These are phyloP conservation scores for Lepidochrysops patricia DNA, from an alignment of 2,888 invertebrate species.

Conservation along the genomic window DNA sequence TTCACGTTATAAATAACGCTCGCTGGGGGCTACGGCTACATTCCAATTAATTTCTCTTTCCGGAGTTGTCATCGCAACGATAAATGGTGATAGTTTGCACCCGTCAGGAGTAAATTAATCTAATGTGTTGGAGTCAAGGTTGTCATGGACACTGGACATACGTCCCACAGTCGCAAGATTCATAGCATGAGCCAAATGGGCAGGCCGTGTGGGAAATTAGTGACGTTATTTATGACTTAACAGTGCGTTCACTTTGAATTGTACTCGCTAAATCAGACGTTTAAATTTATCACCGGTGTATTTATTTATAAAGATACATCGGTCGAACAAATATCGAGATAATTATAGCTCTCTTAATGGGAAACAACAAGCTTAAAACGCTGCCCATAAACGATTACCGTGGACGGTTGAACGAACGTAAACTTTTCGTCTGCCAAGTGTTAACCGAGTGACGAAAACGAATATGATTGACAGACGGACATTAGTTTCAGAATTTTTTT, in stretches of 20 bases:
- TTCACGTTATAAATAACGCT: not conserved
- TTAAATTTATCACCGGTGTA: not conserved
- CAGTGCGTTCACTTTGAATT: not conserved
- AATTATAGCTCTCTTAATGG: not conserved
- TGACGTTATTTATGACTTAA: not conserved
- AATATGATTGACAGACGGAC: not conserved
- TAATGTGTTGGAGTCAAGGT: slow-evolving; percentile 12
- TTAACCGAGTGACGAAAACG: not conserved
- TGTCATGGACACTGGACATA: slow-evolving; percentile 4
- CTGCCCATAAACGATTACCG: not conserved
- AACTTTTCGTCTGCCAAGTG: not conserved
- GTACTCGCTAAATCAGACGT: not conserved
- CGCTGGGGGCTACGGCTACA: not conserved
- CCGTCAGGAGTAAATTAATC: slow-evolving; percentile 14
- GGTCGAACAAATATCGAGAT: not conserved
- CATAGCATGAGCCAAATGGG: not conserved
- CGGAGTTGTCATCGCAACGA: slow-evolving; percentile 12
- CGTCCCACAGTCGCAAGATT: not conserved
- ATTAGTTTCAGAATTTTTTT: not conserved
- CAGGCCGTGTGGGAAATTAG: slow-evolving; percentile 5
- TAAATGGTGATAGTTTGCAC: slow-evolving; percentile 13
- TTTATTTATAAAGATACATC: not conserved
- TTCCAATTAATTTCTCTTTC: slow-evolving; percentile 12
- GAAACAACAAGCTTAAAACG: not conserved
- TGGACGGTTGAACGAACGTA: not conserved